phyloP scores from a whole-genome alignment of 2,888 invertebrate genomes.

The Stenurella melanura region DNA sequence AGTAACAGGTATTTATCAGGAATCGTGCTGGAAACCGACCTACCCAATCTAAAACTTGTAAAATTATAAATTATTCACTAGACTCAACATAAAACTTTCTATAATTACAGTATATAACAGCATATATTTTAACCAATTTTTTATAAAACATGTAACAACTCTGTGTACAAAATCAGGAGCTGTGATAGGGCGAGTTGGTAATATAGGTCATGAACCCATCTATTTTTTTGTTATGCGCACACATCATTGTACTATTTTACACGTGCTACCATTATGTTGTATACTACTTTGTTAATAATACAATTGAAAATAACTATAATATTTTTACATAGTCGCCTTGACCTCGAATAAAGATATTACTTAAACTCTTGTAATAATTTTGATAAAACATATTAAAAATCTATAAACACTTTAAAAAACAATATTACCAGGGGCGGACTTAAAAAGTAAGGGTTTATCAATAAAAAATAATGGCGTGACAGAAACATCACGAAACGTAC shows the following conservation, averaged over 20 bases:
- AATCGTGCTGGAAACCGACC: background rate
- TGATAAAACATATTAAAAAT: background rate
- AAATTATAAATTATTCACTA: background rate
- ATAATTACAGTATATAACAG: background rate
- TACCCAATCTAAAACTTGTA: background rate
- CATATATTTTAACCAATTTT: background rate
- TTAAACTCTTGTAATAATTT: background rate
- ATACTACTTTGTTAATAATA: too few relatives aligned
- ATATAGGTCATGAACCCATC: constrained; percentile 1
- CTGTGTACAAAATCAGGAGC: too few relatives aligned
- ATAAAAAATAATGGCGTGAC: too few relatives aligned
- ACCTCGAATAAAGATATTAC: background rate
- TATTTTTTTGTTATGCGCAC: background rate
- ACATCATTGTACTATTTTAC: background rate
- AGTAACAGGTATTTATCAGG: background rate
- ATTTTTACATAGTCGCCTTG: background rate
- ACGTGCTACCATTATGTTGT: background rate
- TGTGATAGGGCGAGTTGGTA: background rate
- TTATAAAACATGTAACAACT: background rate
- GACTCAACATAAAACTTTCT: background rate
- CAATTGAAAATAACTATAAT: background rate
- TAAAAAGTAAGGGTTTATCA: too few relatives aligned
- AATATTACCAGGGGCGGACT: too few relatives aligned
- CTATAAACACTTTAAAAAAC: too few relatives aligned
- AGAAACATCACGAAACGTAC: too few relatives aligned